These are phyloP conservation scores for Spodoptera littoralis DNA, from an alignment of 2,888 invertebrate genomes.

Conservation along the genomic window DNA sequence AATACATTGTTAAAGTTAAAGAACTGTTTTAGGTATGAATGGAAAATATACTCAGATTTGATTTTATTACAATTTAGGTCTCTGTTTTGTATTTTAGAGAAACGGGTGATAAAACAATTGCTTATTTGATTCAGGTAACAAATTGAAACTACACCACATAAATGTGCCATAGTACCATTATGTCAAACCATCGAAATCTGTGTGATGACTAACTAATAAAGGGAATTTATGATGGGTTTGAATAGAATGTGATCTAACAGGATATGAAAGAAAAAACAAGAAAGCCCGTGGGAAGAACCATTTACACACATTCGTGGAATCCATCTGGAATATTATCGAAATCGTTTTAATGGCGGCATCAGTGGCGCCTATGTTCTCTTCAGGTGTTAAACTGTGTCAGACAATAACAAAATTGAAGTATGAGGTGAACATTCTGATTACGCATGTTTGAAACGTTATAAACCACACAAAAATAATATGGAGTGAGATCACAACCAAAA, in stretches of 20 bases:
- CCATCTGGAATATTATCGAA: conserved; percentile 13
- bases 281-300: conserved; percentile 30
- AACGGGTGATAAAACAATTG: background rate
- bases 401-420: too few relatives aligned
- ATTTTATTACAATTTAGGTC: too few relatives aligned
- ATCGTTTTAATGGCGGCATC: conserved; percentile 8
- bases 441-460: too few relatives aligned
- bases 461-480: too few relatives aligned
- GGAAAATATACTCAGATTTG: too few relatives aligned
- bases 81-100: too few relatives aligned
- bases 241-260: conserved; percentile 10
- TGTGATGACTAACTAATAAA: too few relatives aligned
- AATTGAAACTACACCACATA: background rate
- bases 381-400: background rate
- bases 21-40: background rate
- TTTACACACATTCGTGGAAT: conserved; percentile 27
- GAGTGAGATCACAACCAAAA: too few relatives aligned
- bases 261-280: conserved; percentile 5
- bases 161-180: too few relatives aligned
- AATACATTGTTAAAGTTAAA: too few relatives aligned
- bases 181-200: too few relatives aligned
- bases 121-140: background rate
- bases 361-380: conserved; percentile 16
- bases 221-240: background rate
- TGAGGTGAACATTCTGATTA: too few relatives aligned